phyloP scores from a whole-genome alignment of 2,888 invertebrate species.

The Catocala fraxini region DNA sequence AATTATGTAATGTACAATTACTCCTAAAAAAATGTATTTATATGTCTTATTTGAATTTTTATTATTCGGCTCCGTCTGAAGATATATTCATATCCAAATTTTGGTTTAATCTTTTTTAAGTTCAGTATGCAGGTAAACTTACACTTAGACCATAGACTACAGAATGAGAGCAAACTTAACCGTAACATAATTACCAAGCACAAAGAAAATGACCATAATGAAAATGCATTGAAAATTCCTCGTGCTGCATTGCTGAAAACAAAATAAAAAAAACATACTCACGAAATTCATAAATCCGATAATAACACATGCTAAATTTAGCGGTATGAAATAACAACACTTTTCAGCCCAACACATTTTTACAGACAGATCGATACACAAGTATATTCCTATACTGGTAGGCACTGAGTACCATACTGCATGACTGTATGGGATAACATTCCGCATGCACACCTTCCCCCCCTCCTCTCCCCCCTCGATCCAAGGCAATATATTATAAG shows the following conservation, averaged over 20 bases:
- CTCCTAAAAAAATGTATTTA: too few species aligned
- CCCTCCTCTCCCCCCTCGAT: slow-evolving; percentile 7
- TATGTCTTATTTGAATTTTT: too few species aligned
- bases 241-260: slow-evolving; percentile 1
- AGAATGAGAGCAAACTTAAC: too few species aligned
- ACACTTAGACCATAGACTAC: too few species aligned
- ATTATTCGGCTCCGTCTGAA: too few species aligned
- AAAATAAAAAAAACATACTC: slow-evolving; percentile 37
- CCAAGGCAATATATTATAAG: slow-evolving; percentile 26
- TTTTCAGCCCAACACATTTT: slow-evolving; percentile 38
- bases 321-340: slow-evolving; percentile 47
- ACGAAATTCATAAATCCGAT: slow-evolving; percentile 47
- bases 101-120: too few species aligned
- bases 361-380: background rate
- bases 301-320: slow-evolving; percentile 43
- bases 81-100: too few species aligned
- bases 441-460: background rate
- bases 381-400: background rate
- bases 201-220: too few species aligned
- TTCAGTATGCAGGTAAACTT: too few species aligned
- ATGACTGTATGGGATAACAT: slow-evolving; percentile 17
- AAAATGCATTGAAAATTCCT: background rate
- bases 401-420: background rate
- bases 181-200: too few species aligned
- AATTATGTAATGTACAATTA: too few species aligned